Evolutionary conservation across 2,113 vertebrate genomes (phyloP).

Genomic region (Andinoacara biseriatus): DNA sequence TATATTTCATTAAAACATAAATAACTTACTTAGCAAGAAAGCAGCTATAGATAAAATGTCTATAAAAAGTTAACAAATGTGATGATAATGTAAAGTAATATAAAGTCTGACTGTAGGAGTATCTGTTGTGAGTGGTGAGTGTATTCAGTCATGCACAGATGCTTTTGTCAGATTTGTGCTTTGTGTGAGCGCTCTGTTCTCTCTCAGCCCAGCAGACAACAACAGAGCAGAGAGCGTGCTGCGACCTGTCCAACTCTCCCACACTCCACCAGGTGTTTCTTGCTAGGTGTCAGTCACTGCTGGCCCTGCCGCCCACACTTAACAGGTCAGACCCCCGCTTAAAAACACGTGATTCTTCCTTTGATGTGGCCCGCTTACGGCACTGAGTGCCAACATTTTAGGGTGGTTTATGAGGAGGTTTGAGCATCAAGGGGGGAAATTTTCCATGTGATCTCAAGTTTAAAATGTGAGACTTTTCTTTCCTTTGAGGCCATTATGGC

Average conservation of each 20-base stretch:
- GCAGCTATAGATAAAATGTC: neutral
- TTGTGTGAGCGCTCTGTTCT: conserved; percentile 45
- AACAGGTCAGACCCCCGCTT: neutral
- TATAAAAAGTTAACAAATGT: neutral
- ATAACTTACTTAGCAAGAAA: neutral
- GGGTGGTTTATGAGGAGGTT: conserved; percentile 8
- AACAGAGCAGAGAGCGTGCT: conserved; percentile 56
- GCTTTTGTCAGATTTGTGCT: conserved; percentile 16
- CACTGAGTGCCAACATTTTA: neutral
- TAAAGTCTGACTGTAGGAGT: neutral
- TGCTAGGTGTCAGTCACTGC: conserved; percentile 52
- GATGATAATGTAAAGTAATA: neutral
- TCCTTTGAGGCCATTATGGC: neutral
- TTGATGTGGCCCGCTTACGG: neutral
- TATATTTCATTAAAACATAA: neutral
- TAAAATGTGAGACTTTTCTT: conserved; percentile 36
- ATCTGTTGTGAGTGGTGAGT: conserved; percentile 1
- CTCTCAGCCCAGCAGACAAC: conserved; percentile 41
- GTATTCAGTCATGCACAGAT: neutral
- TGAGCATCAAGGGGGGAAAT: neutral
- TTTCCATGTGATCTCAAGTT: conserved; percentile 60
- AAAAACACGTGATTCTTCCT: conserved; percentile 2
- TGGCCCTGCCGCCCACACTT: neutral
- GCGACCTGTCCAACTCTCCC: conserved; percentile 63
- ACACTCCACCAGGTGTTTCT: conserved; percentile 63